These are phyloP conservation scores for Okamejei kenojei DNA, from an alignment of 2,797 vertebrate species.

Conservation along the genomic window DNA sequence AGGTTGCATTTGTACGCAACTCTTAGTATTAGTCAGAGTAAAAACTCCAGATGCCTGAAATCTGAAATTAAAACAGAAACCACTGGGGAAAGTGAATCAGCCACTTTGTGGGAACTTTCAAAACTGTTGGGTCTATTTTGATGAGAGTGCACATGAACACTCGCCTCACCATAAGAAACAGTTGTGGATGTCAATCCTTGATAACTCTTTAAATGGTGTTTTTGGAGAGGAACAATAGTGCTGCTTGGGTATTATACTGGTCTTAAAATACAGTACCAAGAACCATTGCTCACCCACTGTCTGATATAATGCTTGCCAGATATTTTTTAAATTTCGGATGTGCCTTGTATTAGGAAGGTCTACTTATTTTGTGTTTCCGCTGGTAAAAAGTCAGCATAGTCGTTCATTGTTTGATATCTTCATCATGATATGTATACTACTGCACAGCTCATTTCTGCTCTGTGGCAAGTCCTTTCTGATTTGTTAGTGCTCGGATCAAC, in stretches of 20 bases:
- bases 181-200: neutral
- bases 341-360: neutral
- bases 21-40: neutral
- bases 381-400: neutral
- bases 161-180: neutral
- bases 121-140: neutral
- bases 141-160: neutral
- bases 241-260: neutral
- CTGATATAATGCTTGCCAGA: too few relatives aligned
- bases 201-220: neutral
- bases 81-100: too few relatives aligned
- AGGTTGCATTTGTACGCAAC: neutral
- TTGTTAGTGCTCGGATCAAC: neutral
- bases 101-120: neutral
- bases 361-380: neutral
- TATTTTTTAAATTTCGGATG: neutral
- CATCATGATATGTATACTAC: neutral
- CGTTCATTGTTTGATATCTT: neutral
- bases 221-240: neutral
- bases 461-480: neutral
- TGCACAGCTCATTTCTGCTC: neutral
- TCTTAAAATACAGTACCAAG: neutral
- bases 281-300: neutral
- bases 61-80: too few relatives aligned
- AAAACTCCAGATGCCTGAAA: too few relatives aligned